These are phyloP conservation scores for Epinephelus awoara DNA, from an alignment of 2,797 vertebrate species.

Conservation along the genomic window DNA sequence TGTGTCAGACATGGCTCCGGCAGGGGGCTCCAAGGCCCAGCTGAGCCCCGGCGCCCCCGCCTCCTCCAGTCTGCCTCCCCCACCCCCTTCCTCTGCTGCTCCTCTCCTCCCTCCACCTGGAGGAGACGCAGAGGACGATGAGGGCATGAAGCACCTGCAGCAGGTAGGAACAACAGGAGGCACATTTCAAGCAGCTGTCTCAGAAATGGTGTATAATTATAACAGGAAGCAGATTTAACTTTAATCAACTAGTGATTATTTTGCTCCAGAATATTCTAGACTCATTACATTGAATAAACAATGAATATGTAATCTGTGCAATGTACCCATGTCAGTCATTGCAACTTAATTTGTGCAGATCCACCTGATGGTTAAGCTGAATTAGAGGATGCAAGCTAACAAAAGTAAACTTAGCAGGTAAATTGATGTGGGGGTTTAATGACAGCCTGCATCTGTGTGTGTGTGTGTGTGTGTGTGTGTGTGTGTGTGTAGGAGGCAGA, in stretches of 20 bases:
- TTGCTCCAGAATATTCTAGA: neutral
- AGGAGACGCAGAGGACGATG: conserved; percentile 94
- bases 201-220: neutral
- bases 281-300: neutral
- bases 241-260: neutral
- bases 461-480: conserved; percentile 23
- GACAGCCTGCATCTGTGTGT: conserved; percentile 17
- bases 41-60: conserved; percentile 75
- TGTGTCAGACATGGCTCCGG: conserved; percentile 65
- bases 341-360: neutral
- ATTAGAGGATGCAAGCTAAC: neutral
- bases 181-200: conserved; percentile 6
- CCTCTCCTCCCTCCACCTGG: conserved; percentile 83
- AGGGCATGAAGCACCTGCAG: conserved; percentile 96
- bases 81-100: conserved; percentile 86
- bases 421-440: conserved; percentile 3
- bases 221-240: neutral
- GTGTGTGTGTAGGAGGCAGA: conserved; percentile 88
- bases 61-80: conserved; percentile 84
- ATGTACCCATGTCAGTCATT: neutral
- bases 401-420: neutral
- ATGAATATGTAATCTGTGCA: neutral
- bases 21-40: conserved; percentile 73
- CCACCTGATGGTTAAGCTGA: neutral
- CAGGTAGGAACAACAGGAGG: conserved; percentile 83